Evolutionary conservation across 2,888 invertebrate species (phyloP).

Genomic region (Drosophila mercatorum): DNA sequence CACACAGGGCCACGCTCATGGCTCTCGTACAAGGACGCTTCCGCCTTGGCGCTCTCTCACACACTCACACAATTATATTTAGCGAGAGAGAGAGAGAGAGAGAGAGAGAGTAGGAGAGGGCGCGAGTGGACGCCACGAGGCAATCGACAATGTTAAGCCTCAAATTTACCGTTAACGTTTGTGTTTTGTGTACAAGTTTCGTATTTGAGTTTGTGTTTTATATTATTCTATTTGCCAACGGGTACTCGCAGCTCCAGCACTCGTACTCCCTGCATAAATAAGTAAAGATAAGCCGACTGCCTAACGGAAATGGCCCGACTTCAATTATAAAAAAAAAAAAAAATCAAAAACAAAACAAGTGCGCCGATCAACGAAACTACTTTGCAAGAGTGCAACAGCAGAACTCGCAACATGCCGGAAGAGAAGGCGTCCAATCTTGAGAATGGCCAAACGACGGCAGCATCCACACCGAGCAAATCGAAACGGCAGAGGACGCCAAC

Average conservation of each 20-base stretch:
- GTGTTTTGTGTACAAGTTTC: conserved; percentile 60
- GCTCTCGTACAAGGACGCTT: conserved; percentile 70
- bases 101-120: not conserved
- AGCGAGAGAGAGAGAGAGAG: not conserved
- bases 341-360: conserved; percentile 15
- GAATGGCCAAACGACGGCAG: conserved; percentile 65
- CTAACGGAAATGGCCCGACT: conserved; percentile 54
- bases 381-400: conserved; percentile 10
- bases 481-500: conserved; percentile 57
- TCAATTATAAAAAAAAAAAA: conserved; percentile 57
- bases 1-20: conserved; percentile 52
- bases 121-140: conserved; percentile 37
- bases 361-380: conserved; percentile 46
- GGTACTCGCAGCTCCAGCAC: conserved; percentile 33
- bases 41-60: conserved; percentile 56
- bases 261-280: conserved; percentile 31
- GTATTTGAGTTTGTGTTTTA: conserved; percentile 67
- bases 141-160: conserved; percentile 57
- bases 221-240: conserved; percentile 64
- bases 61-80: conserved; percentile 10
- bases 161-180: conserved; percentile 74
- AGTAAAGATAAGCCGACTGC: conserved; percentile 39
- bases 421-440: conserved; percentile 61
- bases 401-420: conserved; percentile 63
- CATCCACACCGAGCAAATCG: conserved; percentile 52